Evolutionary conservation across 2,888 invertebrate species (phyloP).

Genomic region (Slavum lentiscoides): DNA sequence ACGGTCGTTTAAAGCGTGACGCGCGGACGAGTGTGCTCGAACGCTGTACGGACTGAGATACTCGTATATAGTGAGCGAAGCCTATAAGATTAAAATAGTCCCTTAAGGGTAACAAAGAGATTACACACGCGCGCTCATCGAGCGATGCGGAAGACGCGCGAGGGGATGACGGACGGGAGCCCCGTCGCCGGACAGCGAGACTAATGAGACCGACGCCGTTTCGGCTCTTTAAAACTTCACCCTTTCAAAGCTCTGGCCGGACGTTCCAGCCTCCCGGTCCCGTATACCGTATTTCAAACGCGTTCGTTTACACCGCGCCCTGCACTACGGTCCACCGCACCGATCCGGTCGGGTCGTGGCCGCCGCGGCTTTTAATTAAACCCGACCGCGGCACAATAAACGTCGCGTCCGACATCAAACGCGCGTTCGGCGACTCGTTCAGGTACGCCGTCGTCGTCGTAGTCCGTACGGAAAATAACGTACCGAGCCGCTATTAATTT

Average conservation of each 20-base stretch:
- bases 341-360: too few species aligned
- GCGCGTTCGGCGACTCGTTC: not conserved
- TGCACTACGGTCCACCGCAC: too few species aligned
- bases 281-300: slow-evolving; percentile 22
- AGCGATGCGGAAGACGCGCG: not conserved
- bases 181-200: slow-evolving; percentile 54
- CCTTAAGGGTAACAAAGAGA: slow-evolving; percentile 33
- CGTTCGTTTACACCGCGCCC: not conserved
- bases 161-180: slow-evolving; percentile 26
- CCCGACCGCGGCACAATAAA: not conserved
- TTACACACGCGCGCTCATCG: not conserved
- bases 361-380: slow-evolving; percentile 44
- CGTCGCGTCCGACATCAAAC: slow-evolving; percentile 24
- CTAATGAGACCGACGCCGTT: slow-evolving; percentile 53
- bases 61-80: too few species aligned
- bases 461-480: too few species aligned
- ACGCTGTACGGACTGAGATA: too few species aligned
- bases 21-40: too few species aligned
- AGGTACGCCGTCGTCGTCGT: too few species aligned
- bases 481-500: too few species aligned
- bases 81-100: slow-evolving; percentile 37
- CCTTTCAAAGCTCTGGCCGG: slow-evolving; percentile 34
- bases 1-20: too few species aligned
- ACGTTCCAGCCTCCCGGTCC: slow-evolving; percentile 1
- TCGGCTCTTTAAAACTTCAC: slow-evolving; percentile 52